A percentile compares a stretch with the other conserved stretches of the same genome.
Conservation (phyloP, 2,113 vertebrate genomes). For the Plestiodon gilberti region DNA sequence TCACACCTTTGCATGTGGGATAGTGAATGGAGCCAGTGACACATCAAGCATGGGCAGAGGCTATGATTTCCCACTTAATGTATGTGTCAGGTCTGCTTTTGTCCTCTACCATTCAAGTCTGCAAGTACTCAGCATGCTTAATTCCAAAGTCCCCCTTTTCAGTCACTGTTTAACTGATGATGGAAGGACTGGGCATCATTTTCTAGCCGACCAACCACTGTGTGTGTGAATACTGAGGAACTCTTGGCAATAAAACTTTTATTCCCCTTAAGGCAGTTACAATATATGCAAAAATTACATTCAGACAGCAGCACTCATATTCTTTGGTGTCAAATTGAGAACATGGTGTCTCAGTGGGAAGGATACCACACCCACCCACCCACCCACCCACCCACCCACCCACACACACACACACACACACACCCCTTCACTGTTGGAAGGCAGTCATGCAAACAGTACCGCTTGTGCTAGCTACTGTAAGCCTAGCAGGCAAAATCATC, state of each 20-base stretch:
- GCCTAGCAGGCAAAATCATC: not conserved
- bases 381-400: not conserved
- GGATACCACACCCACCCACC: not conserved
- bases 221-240: not conserved
- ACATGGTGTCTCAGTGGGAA: not conserved
- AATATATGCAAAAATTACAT: not conserved
- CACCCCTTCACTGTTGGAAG: not conserved
- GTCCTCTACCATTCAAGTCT: not conserved
- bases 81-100: not conserved
- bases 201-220: not conserved
- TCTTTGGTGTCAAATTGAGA: not conserved
- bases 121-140: not conserved
- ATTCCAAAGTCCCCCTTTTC: not conserved
- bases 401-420: not conserved
- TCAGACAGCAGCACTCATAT: not conserved
- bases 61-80: not conserved
- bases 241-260: not conserved
- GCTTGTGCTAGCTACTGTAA: not conserved
- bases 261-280: not conserved
- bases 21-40: not conserved
- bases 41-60: not conserved
- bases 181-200: not conserved
- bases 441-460: not conserved
- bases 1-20: not conserved
- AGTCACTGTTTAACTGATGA: not conserved